Percentiles rank a stretch among this genome's conserved stretches.
phyloP scores from a whole-genome alignment of 2,113 vertebrate genomes.

The Cynopterus brachyotis region DNA sequence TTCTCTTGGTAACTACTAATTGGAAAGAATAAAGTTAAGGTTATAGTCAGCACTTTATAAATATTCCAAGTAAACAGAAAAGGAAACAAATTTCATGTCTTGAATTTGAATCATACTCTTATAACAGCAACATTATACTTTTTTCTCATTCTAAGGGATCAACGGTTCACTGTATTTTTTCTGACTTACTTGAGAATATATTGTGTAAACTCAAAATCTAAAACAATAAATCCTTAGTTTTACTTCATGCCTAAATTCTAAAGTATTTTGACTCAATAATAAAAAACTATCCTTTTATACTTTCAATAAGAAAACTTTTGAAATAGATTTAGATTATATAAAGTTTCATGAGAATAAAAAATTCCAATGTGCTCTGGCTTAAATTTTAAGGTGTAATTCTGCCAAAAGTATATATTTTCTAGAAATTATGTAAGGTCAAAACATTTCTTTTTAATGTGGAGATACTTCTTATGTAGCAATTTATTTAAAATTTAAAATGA shows the following conservation, averaged over 20 bases:
- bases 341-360: not conserved
- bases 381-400: not conserved
- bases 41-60: not conserved
- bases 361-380: not conserved
- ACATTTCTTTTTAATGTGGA: not conserved
- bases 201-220: not conserved
- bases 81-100: not conserved
- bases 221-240: not conserved
- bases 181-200: not conserved
- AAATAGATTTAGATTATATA: not conserved
- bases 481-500: slow-evolving; percentile 37
- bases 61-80: not conserved
- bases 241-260: not conserved
- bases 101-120: not conserved
- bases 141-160: not conserved
- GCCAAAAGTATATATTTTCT: not conserved
- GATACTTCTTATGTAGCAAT: not conserved
- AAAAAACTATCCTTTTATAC: not conserved
- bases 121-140: not conserved
- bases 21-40: not conserved
- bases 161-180: not conserved
- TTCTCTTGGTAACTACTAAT: not conserved
- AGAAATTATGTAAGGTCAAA: not conserved
- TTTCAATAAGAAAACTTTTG: not conserved
- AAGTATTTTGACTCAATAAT: slow-evolving; percentile 10